A percentile compares a stretch with the other conserved stretches of the same genome.
Evolutionary conservation across 2,888 invertebrate genomes (phyloP).

Genomic region (Sepiola atlantica): DNA sequence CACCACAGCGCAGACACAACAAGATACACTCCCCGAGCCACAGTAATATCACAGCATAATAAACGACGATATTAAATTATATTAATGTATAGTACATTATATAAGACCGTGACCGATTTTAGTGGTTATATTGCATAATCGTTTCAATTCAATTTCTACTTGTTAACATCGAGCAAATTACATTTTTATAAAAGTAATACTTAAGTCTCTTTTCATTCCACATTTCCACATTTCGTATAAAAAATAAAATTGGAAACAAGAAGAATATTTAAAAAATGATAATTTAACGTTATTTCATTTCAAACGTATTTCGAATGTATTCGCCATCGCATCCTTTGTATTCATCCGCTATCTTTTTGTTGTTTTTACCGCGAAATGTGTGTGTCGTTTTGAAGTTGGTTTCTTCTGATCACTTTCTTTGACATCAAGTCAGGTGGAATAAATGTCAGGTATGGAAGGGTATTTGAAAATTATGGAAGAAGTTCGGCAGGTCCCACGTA

Average conservation of each 20-base stretch:
- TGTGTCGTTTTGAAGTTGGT: not conserved
- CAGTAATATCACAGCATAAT: too few species aligned
- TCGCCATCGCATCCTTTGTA: not conserved
- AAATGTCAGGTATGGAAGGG: not conserved
- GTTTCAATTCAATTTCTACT: too few species aligned
- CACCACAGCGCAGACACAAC: too few species aligned
- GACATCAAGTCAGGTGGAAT: not conserved
- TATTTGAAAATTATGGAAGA: not conserved
- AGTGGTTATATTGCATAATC: too few species aligned
- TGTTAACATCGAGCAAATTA: too few species aligned
- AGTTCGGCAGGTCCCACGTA: not conserved
- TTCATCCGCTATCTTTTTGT: not conserved
- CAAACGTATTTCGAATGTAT: not conserved
- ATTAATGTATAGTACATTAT: too few species aligned
- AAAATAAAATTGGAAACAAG: not conserved
- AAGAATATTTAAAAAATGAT: not conserved
- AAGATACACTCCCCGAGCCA: too few species aligned
- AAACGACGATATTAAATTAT: not conserved
- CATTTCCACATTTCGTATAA: too few species aligned
- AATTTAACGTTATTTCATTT: not conserved
- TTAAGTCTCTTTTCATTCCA: too few species aligned
- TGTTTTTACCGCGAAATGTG: not conserved
- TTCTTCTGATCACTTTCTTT: not conserved
- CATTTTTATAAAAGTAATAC: too few species aligned
- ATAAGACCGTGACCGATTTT: too few species aligned